Evolutionary conservation across 2,797 vertebrate genomes (phyloP), one percentile per base, ranked within the genome.

Genomic region (Hippopotamyrus pictus): DNA sequence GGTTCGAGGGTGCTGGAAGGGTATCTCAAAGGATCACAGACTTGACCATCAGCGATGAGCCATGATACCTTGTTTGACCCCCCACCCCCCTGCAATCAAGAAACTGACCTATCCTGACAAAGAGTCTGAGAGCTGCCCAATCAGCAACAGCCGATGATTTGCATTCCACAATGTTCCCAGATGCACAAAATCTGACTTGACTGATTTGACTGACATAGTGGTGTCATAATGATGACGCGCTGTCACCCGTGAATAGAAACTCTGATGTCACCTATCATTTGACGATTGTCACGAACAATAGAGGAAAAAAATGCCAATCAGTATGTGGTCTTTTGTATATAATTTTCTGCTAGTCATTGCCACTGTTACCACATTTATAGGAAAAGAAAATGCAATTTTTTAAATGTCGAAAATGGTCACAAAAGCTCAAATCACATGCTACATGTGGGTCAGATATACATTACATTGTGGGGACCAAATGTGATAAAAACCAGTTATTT

Each of bases 141-240:
- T 46, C 54, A 88, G 85, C 89, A 88, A 53, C 82, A 90, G 87
- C n/a, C 19, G 3, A 54, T 90, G 5, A 91, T 92, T 91, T 91
- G 90, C 90, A 91, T 91, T 88, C 90, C 87, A 79, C 89, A 86
- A 89, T 86, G 48, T 53, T 88, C 59, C 29, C 59, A 44, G 89
- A 53, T 7, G 44, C 29, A 25, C 83, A 87, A 86, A 87, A 76
- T n/a, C 48, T 86, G 46, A 89, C 57, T 86, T 22, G 65, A 73
- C 37, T 50, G 17, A 76, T 54, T 53, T 89, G 83, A 89, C 29
- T 86, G 89, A 73, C 89, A 87, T 19, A n/a, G 44, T 29, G 51
- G 50, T 44, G 51, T 25, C 84, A 76, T 76, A 65, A 86, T 76
- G 19, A 44, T 29, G 84, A 89, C 62, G 53, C 41, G n/a, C 62